A percentile compares a stretch with the other conserved stretches of the same genome.
phyloP scores from a whole-genome alignment of 1,140 invertebrate species.

The Magallana ariakensis region DNA sequence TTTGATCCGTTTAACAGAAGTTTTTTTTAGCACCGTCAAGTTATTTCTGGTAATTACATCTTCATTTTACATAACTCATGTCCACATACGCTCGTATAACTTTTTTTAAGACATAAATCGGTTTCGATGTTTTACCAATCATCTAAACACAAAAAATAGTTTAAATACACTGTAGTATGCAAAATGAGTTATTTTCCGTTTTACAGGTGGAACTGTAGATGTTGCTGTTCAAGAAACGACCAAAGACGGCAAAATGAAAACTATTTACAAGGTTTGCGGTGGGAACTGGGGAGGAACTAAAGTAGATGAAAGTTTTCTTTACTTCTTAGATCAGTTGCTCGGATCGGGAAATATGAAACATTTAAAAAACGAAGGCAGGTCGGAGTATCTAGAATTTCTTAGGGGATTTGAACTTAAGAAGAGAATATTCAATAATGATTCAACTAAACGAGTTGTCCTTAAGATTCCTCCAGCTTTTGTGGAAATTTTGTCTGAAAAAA shows the following conservation, averaged over 20 bases:
- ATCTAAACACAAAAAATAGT: too few species aligned
- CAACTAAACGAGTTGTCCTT: neutral
- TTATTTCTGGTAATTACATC: too few species aligned
- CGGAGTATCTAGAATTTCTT: conserved; percentile 44
- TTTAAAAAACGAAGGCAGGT: conserved; percentile 33
- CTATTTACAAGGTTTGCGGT: conserved; percentile 45
- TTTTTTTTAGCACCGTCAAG: too few species aligned
- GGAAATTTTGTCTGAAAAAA: neutral
- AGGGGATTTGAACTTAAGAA: conserved; percentile 54
- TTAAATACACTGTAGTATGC: too few species aligned
- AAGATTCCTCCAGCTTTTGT: conserved; percentile 20
- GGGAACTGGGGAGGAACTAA: conserved; percentile 49
- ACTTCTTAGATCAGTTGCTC: conserved; percentile 40
- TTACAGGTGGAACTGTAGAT: conserved; percentile 54
- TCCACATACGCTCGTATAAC: too few species aligned
- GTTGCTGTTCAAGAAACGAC: conserved; percentile 51
- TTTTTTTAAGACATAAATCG: too few species aligned
- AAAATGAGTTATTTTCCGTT: neutral
- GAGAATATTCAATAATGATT: neutral
- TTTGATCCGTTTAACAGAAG: too few species aligned
- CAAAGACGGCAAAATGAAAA: conserved; percentile 37
- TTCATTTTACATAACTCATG: too few species aligned
- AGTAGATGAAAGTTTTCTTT: conserved; percentile 47
- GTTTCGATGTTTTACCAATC: too few species aligned
- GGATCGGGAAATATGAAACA: conserved; percentile 26